Conservation (phyloP, 1,140 invertebrate species). For the Leptinotarsa undecemlineata region DNA sequence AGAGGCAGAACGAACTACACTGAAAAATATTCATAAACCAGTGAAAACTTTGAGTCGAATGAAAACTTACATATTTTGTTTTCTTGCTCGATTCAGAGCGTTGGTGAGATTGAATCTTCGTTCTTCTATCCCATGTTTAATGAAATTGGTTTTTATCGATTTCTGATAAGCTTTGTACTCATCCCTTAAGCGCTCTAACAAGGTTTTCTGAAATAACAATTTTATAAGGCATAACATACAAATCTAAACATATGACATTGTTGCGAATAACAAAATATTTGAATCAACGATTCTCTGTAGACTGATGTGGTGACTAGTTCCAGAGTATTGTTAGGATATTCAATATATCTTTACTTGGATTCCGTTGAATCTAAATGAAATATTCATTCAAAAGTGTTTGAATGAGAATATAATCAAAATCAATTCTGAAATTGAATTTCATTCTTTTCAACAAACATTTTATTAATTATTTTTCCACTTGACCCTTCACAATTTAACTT, state of each 20-base stretch:
- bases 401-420: too few species aligned
- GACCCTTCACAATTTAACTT: too few species aligned
- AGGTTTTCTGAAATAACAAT: conserved; percentile 44
- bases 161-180: conserved; percentile 48
- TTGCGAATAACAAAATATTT: too few species aligned
- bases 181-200: conserved; percentile 49
- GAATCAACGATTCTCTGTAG: too few species aligned
- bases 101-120: conserved; percentile 46
- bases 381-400: too few species aligned
- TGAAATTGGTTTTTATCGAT: conserved; percentile 40
- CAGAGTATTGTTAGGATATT: too few species aligned
- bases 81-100: conserved; percentile 48
- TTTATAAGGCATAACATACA: background rate
- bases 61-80: conserved; percentile 54
- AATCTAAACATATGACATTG: background rate
- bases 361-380: too few species aligned
- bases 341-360: too few species aligned
- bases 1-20: conserved; percentile 35
- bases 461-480: too few species aligned
- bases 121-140: conserved; percentile 49
- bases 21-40: conserved; percentile 26
- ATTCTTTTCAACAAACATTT: too few species aligned
- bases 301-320: too few species aligned
- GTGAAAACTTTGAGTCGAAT: background rate
- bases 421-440: too few species aligned